Percentiles rank a stretch among this genome's conserved stretches.
Evolutionary conservation across 2,888 invertebrate species (phyloP).

Genomic region (Glyphotaelius pellucidus): DNA sequence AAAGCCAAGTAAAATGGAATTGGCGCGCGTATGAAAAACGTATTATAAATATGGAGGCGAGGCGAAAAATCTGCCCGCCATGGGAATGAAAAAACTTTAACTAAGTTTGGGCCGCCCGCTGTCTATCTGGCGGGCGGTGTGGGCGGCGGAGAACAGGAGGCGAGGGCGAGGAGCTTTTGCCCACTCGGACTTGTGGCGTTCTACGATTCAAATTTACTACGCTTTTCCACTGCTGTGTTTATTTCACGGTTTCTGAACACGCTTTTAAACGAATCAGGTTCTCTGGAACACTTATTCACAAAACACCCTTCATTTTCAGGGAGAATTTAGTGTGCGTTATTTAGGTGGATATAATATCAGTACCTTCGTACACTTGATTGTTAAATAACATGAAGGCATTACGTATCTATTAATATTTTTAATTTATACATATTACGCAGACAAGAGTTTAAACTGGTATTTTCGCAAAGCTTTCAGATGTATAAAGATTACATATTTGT

Average conservation of each 20-base stretch:
- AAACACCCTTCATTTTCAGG: not conserved
- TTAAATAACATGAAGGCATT: not conserved
- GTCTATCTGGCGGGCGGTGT: constrained; percentile 34
- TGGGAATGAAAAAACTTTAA: constrained; percentile 46
- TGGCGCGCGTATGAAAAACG: constrained; percentile 61
- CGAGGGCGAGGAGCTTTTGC: not conserved
- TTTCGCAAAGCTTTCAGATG: not conserved
- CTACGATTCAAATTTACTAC: constrained; percentile 41
- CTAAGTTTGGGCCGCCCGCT: constrained; percentile 47
- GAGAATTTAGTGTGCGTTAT: not conserved
- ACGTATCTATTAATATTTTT: not conserved
- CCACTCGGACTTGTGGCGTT: constrained; percentile 32
- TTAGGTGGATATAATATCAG: not conserved
- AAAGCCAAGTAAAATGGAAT: constrained; percentile 60
- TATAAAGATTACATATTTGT: not conserved
- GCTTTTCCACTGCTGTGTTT: constrained; percentile 33
- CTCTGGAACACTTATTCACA: not conserved
- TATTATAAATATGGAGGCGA: constrained; percentile 58
- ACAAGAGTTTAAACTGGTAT: not conserved
- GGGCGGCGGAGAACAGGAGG: not conserved
- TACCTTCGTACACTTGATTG: not conserved
- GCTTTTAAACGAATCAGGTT: constrained; percentile 44
- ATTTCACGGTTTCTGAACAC: constrained; percentile 46
- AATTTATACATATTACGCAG: not conserved
- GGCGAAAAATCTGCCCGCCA: constrained; percentile 53